Base-by-base conservation (phyloP, 2,797 vertebrate genomes). In the Menidia menidia region DNA sequence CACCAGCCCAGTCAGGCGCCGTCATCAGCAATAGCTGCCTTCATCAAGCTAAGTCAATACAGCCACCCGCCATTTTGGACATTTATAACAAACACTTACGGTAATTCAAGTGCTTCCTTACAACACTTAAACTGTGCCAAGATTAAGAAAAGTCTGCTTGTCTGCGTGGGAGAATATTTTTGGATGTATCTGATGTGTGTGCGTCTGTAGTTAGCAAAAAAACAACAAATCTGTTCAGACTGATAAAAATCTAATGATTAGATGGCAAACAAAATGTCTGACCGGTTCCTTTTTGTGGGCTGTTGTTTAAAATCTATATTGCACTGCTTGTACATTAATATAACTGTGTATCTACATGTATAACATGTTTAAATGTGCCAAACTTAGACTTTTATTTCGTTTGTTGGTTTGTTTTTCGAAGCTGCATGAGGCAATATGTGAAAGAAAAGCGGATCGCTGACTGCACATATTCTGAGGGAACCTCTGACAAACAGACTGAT, bases 351-450 rank as follows among this genome's bases (percentile, higher is more conserved):
- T 80, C 60, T 78, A 68, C 83, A 52, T 88, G 81, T 84, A 75
- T 83, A 87, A 25, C 25, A 25, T 25, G 25, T 88, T 82, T 79
- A 83, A 87, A 84, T 86, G 91, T 93, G 91, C 90, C 90, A 94
- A 93, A 89, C 82, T 81, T 68, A 62, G 77, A 56, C 43, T 67
- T 39, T 39, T 39, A 7, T 39, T 39, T 39, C 10, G 7, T 39
- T 39, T 39, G 7, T 39, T 25, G 25, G 71, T 32, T 10, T 33
- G 39, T 59, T 82, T 81, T 87, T 90, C 83, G 53, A 54, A 89
- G 78, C 78, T 93, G 94, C 93, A 94, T 94, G 93, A 91, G 89
- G 87, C 82, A 87, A 90, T 90, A 90, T 73, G 78, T 79, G 60
- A 66, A 83, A 78, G 72, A 79, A 77, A 84, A 59, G 41, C 48